Conservation (phyloP, 2,113 vertebrate species). For the Scytalopus superciliaris region DNA sequence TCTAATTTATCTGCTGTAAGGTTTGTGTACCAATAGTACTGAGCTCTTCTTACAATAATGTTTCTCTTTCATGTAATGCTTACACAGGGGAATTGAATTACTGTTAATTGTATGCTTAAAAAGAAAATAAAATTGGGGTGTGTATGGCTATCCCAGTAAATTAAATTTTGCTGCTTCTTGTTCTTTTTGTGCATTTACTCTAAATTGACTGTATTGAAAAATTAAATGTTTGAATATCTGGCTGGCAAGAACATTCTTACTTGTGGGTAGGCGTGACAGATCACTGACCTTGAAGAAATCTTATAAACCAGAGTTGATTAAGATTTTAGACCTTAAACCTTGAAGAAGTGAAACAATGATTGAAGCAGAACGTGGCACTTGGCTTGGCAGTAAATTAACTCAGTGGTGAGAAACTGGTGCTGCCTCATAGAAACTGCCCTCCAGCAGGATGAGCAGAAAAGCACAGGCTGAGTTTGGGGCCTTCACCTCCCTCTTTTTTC, state of each 20-base stretch:
- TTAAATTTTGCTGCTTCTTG: constrained; percentile 5
- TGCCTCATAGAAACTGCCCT: background rate
- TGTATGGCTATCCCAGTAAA: constrained; percentile 18
- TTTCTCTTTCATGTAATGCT: background rate
- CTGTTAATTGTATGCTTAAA: constrained; percentile 32
- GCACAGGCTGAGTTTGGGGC: background rate
- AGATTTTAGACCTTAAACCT: background rate
- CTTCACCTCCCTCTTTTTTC: background rate
- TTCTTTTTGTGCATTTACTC: constrained; percentile 56
- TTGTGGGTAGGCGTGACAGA: constrained; percentile 16
- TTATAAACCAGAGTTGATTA: constrained; percentile 14
- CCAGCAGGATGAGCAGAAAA: background rate
- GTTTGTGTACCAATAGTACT: constrained; percentile 48
- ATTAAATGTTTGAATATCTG: constrained; percentile 16
- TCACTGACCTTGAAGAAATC: constrained; percentile 36
- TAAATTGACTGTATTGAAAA: constrained; percentile 43
- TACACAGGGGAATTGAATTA: constrained; percentile 20
- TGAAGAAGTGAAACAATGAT: background rate
- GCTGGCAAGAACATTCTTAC: constrained; percentile 13
- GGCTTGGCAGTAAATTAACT: background rate
- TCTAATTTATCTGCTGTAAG: constrained; percentile 63
- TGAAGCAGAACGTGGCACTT: background rate
- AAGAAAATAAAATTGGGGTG: constrained; percentile 29
- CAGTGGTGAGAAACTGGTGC: background rate
- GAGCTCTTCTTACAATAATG: constrained; percentile 11